These are phyloP conservation scores for Petrocephalus schoutedeni DNA, from an alignment of 2,797 vertebrate species.

Conservation along the genomic window DNA sequence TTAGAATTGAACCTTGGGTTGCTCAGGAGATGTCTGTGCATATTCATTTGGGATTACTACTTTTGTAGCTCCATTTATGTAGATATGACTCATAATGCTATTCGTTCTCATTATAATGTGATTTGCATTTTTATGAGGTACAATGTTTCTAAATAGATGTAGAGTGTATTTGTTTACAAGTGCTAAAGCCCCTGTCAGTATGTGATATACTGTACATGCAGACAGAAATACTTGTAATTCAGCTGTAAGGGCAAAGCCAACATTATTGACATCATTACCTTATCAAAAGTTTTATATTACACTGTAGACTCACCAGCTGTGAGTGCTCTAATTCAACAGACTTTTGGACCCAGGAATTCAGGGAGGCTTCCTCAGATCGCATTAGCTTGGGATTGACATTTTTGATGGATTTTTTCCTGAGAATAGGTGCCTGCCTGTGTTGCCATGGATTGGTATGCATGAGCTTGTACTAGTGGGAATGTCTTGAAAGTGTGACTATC, in stretches of 20 bases:
- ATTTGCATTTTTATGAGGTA: slow-evolving; percentile 16
- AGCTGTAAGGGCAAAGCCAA: not conserved
- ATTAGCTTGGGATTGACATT: not conserved
- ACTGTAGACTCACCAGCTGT: not conserved
- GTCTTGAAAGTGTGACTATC: not conserved
- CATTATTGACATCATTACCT: not conserved
- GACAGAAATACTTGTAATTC: not conserved
- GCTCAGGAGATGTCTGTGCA: not conserved
- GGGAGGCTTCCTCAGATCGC: not conserved
- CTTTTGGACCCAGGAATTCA: not conserved
- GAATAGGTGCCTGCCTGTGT: not conserved
- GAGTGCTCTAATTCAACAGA: not conserved
- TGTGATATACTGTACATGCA: not conserved
- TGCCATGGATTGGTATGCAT: not conserved
- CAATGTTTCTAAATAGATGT: not conserved
- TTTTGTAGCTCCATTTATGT: not conserved
- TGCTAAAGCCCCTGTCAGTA: not conserved
- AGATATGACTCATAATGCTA: slow-evolving; percentile 9
- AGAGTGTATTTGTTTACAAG: not conserved
- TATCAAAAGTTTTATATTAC: not conserved
- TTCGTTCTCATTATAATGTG: not conserved
- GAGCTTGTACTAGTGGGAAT: not conserved
- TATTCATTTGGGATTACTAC: not conserved
- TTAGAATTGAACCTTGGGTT: not conserved
- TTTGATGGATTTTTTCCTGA: not conserved